Evolutionary conservation across 2,113 vertebrate species (phyloP).

Genomic region (Erythrocebus patas): DNA sequence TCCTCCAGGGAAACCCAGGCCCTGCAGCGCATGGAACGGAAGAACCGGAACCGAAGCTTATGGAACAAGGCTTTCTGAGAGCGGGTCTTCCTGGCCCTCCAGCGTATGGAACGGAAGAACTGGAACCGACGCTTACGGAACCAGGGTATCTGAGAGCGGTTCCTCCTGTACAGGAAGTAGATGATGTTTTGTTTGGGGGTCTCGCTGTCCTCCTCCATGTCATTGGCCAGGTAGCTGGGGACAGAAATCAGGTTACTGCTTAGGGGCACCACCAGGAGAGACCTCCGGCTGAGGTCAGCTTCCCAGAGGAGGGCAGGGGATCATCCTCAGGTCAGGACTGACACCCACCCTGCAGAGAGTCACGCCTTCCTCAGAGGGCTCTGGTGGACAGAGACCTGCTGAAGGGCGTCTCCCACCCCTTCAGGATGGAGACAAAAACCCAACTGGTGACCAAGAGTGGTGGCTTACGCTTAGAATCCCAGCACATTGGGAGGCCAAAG

Average conservation of each 20-base stretch:
- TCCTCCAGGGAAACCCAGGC: not conserved
- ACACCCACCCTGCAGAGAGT: accelerated
- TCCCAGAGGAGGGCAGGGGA: not conserved
- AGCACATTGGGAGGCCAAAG: accelerated
- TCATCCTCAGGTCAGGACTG: no score
- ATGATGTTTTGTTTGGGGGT: not conserved
- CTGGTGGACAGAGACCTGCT: not conserved
- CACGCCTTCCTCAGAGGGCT: not conserved
- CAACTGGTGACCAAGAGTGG: accelerated
- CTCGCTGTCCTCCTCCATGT: slow-evolving; percentile 52
- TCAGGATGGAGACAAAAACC: not conserved
- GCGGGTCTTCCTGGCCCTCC: not conserved
- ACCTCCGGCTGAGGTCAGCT: not conserved
- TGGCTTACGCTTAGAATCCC: no score
- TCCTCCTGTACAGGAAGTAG: not conserved
- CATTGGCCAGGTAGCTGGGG: slow-evolving; percentile 47
- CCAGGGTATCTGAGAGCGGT: not conserved
- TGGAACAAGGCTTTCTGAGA: not conserved
- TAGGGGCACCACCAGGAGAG: not conserved
- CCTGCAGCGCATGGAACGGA: not conserved
- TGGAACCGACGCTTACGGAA: slow-evolving; percentile 5
- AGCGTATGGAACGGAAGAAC: not conserved
- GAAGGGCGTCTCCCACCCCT: not conserved
- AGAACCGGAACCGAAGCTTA: not conserved
- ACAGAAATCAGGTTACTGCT: not conserved